Evolutionary conservation across 1,140 invertebrate genomes (phyloP), one percentile per base, ranked within the genome.

Genomic region (Neodiprion lecontei): DNA sequence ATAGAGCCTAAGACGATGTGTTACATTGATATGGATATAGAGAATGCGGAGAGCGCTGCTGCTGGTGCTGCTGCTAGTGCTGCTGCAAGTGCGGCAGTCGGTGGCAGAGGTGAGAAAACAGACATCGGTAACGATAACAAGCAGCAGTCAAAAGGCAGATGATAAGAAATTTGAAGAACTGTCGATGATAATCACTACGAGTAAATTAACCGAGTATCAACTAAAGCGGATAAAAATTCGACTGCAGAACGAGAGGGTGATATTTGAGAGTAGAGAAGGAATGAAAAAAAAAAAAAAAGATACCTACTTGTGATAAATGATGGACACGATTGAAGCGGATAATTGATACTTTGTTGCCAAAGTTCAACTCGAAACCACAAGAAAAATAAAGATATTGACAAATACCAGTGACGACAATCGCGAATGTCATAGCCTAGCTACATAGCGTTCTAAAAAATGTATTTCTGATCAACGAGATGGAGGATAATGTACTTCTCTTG

Each of bases 1-100:
- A 5, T 78, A 11, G 80, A 83, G 21, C 72, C 80, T 4, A 79
- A 80, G 28, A 83, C 86, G 50, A 84, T 81, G 75, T 84, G 83
- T 72, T 85, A 86, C 69, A 65, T 83, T 4, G 84, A 86, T 14
- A 14, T 69, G 67, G 67, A 23, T 12, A 69, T 14, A 23, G 67
- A 69, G 9, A 69, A 23, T 23, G 67, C 11, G 5, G 21, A 47
- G 12, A 69, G n/a, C 14, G 21, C 67, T 4, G 67, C 11, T 14
- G 21, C 40, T 7, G 5, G 67, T 17, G 40, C 14, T 21, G 67
- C 11, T 14, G 21, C 40, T 7, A 21, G 67, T 17, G 40, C 14
- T 21, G 67, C 11, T 14, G 21, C 40, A 21, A 21, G 67, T 17
- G 40, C 14, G 61, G 61, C 12, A 3, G 17, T 14, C 12, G 17